Conservation (phyloP, 2,888 invertebrate genomes). For the Eutolmus rufibarbis region DNA sequence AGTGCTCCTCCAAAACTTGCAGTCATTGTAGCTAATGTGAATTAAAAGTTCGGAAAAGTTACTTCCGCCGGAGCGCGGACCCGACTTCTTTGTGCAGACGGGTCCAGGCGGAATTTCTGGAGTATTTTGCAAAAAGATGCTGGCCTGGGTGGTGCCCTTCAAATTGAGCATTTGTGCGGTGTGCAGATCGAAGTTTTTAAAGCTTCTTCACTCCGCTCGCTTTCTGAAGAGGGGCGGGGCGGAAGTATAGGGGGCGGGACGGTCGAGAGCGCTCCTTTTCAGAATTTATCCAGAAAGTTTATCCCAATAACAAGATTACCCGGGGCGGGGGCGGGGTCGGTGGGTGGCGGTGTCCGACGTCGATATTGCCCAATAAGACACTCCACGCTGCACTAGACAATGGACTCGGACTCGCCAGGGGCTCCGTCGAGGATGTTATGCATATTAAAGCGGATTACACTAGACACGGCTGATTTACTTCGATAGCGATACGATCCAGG, state of each 20-base stretch:
- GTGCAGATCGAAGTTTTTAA: background rate
- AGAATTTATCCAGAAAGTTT: slow-evolving; percentile 14
- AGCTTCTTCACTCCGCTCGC: background rate
- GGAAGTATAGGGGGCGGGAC: background rate
- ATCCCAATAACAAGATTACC: slow-evolving; percentile 23
- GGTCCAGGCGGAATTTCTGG: background rate
- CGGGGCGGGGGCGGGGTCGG: background rate
- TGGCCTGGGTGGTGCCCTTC: background rate
- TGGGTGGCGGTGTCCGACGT: background rate
- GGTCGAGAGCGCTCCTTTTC: background rate
- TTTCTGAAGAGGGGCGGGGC: background rate
- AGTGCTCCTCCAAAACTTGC: slow-evolving; percentile 19
- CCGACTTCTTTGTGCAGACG: background rate
- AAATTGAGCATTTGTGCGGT: slow-evolving; percentile 11
- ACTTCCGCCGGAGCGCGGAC: background rate
- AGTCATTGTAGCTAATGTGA: slow-evolving; percentile 33
- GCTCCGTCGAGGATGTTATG: background rate
- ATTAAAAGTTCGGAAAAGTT: slow-evolving; percentile 32
- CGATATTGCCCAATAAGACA: background rate
- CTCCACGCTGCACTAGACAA: background rate
- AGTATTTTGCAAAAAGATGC: background rate
- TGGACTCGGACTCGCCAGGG: background rate
- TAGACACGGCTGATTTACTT: slow-evolving; percentile 13
- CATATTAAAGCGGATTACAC: slow-evolving; percentile 25
- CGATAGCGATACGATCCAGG: slow-evolving; percentile 6